A percentile compares a stretch with the other conserved stretches of the same genome.
Evolutionary conservation across 2,113 vertebrate genomes (phyloP).

Genomic region (Colaptes auratus): DNA sequence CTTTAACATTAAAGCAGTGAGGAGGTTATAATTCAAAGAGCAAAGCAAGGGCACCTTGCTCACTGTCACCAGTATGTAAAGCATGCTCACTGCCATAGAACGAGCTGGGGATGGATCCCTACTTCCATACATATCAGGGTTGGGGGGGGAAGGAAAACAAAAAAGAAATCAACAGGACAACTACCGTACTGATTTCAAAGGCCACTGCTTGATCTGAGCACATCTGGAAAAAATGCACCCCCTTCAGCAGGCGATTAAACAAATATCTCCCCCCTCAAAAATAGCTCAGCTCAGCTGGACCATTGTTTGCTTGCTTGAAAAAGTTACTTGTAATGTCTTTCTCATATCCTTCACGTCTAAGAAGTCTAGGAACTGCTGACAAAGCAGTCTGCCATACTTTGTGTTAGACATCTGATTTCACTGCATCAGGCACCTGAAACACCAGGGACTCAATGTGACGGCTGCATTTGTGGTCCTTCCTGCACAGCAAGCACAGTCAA

Average conservation of each 20-base stretch:
- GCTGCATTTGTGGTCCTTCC: neutral
- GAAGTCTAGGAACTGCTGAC: neutral
- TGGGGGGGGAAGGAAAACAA: neutral
- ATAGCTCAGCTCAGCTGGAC: conserved; percentile 21
- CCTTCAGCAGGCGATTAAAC: conserved; percentile 10
- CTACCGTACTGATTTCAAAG: neutral
- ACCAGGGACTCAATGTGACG: neutral
- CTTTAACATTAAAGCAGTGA: conserved; percentile 32
- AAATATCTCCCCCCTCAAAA: conserved; percentile 26
- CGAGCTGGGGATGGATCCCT: fast-evolving
- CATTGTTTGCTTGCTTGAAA: conserved; percentile 4
- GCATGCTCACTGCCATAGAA: neutral
- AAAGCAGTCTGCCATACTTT: neutral
- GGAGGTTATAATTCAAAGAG: neutral
- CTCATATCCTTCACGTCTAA: conserved; percentile 30
- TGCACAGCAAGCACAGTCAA: neutral
- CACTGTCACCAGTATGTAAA: neutral
- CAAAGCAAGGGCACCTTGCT: conserved; percentile 26
- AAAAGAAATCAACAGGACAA: neutral
- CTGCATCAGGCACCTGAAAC: neutral
- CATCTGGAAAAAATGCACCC: neutral
- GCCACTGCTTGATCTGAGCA: neutral
- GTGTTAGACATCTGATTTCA: neutral
- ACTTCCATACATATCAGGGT: neutral
- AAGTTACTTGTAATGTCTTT: conserved; percentile 27